Percentiles rank a stretch among this genome's conserved stretches.
phyloP scores from a whole-genome alignment of 2,888 invertebrate species.

The Synergus laeviventris region DNA sequence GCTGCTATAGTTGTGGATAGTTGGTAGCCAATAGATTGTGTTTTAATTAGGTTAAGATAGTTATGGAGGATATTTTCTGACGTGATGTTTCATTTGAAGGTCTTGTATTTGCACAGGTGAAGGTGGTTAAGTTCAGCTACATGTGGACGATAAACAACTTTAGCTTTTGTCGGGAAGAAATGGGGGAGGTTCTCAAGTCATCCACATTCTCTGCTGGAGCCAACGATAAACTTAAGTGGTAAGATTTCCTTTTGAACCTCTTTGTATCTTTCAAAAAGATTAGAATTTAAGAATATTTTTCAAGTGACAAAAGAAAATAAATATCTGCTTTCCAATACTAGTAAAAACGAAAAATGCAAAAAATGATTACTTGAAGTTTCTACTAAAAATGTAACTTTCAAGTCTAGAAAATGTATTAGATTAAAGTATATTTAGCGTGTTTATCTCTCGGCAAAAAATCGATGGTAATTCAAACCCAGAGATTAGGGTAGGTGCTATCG shows the following conservation, averaged over 20 bases:
- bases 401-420: not conserved
- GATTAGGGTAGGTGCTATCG: conserved; percentile 9
- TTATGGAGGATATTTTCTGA: conserved; percentile 52
- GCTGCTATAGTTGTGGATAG: conserved; percentile 43
- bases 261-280: not conserved
- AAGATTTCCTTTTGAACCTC: conserved; percentile 61
- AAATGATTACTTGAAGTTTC: not conserved
- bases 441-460: conserved; percentile 11
- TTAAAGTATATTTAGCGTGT: not conserved
- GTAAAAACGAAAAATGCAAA: not conserved
- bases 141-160: conserved; percentile 99
- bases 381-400: not conserved
- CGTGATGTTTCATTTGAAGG: conserved; percentile 71
- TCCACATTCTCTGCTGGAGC: conserved; percentile 99
- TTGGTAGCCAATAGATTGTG: conserved; percentile 47
- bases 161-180: conserved; percentile 99
- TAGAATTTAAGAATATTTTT: not conserved
- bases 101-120: conserved; percentile 87
- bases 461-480: conserved; percentile 16
- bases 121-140: conserved; percentile 99
- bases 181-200: conserved; percentile 99
- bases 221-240: conserved; percentile 99
- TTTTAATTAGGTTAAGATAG: conserved; percentile 60
- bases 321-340: not conserved
- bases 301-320: not conserved